Evolutionary conservation across 2,888 invertebrate genomes (phyloP).

Genomic region (Ichneumon xanthorius): DNA sequence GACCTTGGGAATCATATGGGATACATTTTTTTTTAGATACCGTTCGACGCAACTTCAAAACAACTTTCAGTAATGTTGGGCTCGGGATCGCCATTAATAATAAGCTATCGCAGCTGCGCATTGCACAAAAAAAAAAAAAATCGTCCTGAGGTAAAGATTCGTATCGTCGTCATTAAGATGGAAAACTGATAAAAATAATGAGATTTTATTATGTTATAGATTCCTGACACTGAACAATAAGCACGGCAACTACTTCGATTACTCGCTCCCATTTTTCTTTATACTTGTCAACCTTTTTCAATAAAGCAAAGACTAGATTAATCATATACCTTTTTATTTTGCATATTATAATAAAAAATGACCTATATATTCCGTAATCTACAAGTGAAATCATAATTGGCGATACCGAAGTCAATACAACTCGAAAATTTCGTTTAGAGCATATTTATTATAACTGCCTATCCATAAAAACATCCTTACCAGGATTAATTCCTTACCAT

Average conservation of each 20-base stretch:
- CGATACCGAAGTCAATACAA: not conserved
- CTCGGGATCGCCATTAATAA: not conserved
- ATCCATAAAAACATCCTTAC: not conserved
- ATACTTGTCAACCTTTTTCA: conserved; percentile 4
- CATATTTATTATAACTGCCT: not conserved
- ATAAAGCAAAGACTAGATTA: not conserved
- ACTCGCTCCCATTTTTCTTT: not conserved
- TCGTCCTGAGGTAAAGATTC: not conserved
- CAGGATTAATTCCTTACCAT: not conserved
- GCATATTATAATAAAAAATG: not conserved
- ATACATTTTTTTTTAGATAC: not conserved
- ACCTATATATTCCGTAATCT: not conserved
- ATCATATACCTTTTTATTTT: not conserved
- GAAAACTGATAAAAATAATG: conserved; percentile 1
- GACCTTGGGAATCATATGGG: not conserved
- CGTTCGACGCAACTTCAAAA: too few species aligned
- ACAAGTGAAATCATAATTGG: not conserved
- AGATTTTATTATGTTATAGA: not conserved
- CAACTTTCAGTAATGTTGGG: not conserved
- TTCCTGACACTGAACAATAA: not conserved
- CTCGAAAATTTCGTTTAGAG: not conserved
- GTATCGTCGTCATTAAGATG: not conserved
- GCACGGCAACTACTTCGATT: not conserved
- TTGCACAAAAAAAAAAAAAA: conserved; percentile 3
- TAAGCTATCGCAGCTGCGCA: not conserved